Percentiles rank a stretch among this genome's conserved stretches.
phyloP scores from a whole-genome alignment of 2,113 vertebrate species.

The Psammodynastes pulverulentus region DNA sequence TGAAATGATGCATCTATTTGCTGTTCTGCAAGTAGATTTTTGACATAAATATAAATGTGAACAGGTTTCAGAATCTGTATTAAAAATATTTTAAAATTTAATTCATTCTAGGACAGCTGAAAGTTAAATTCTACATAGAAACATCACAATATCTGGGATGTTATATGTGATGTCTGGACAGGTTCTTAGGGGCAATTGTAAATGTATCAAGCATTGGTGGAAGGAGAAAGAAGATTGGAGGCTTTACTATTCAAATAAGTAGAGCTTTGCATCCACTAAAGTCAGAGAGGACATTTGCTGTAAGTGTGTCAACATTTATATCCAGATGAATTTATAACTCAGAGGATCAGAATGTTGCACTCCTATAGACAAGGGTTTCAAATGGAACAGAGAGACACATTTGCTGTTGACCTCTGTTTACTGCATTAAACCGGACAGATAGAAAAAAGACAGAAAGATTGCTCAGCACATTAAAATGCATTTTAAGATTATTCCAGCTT shows the following conservation, averaged over 20 bases:
- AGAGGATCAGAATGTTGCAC: background rate
- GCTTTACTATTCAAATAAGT: background rate
- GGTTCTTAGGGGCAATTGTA: background rate
- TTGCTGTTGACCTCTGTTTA: background rate
- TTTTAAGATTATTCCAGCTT: conserved; percentile 26
- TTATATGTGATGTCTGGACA: background rate
- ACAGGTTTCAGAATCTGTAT: background rate
- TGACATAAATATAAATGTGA: background rate
- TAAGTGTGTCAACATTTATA: background rate
- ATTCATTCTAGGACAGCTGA: background rate
- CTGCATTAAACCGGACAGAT: background rate
- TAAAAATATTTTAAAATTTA: background rate
- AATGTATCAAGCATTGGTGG: background rate
- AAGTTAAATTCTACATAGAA: background rate
- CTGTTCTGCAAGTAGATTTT: background rate
- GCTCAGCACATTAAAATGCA: background rate
- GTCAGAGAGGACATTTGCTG: background rate
- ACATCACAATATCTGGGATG: background rate
- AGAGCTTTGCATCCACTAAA: background rate
- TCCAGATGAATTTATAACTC: background rate
- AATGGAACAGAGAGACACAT: background rate
- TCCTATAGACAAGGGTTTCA: background rate
- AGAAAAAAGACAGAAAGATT: background rate
- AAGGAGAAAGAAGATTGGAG: background rate
- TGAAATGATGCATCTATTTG: background rate